Base-by-base conservation (phyloP, 2,797 vertebrate species). In the Sus cebifrons region DNA sequence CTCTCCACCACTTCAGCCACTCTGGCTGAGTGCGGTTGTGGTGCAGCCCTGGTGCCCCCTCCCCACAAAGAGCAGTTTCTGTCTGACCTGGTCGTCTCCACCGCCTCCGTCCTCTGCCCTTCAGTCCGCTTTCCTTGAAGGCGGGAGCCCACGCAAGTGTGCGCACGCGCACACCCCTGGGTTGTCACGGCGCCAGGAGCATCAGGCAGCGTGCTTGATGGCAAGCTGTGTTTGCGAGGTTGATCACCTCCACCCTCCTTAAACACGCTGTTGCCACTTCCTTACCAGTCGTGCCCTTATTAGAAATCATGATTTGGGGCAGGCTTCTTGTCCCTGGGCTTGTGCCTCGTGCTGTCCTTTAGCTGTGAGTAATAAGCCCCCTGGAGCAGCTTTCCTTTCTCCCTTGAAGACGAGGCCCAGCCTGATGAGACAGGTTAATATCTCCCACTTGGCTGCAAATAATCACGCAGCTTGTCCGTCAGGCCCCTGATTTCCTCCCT, bases 81-180 rank as follows among this genome's bases (percentile, higher is more conserved):
- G 54, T 89, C 86, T 60, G 74, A 49, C 44, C 44, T 49, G 78
- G n/a, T 75, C 5, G 10, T 92, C 78, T 58, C 40, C n/a, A 29
- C 23, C 36, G 13, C 54, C 74, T 23, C 49, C 60, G 15, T 40
- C 60, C 27, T 56, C 70, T 23, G 0, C 44, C 16, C 49, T 29
- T 58, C 7, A 2, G 10, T 8, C 70, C 15, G 16, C 58, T 67
- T 64, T 12, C 36, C 27, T 62, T 67, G 23, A 67, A 36, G 32
- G 13, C 32, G 20, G 68, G 60, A 87, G 7, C 58, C 17, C 60
- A 36, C 16, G 3, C 2, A 25, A 15, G 25, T 49, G 67, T 58
- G 1, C 12, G 11, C 86, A 21, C 32, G 2, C 0, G 2, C 85
- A 11, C 11, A 0, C 65, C n/a, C 0, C 36, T 29, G 18, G 62